Base-by-base conservation (phyloP, 1,140 invertebrate genomes). In the Patella vulgata region DNA sequence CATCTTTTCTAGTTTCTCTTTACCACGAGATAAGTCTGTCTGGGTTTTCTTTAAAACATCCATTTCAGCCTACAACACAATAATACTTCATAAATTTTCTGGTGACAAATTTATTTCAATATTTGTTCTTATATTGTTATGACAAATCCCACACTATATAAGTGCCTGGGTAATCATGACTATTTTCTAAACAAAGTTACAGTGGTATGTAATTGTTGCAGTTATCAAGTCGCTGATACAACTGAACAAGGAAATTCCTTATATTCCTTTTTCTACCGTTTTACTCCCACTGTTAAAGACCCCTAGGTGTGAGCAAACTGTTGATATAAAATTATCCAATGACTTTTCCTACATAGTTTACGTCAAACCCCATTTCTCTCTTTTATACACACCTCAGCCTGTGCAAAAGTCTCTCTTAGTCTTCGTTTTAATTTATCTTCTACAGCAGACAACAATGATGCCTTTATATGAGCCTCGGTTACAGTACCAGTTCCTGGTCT, bases 401-500 rank as follows among this genome's bases (percentile, higher is more conserved):
- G 93, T 64, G 91, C 92, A 70, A 93, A 92, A 75, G 93, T 91
- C 79, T 99, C 96, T 64, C 92, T 90, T 44, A 98, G 87, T 61
- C 91, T 88, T 58, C 93, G 87, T 71, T 91, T 89, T 53, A 99
- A 80, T 86, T 97, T 97, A 80, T 99, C 96, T 85, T 97, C 94
- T 0, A 98, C 93, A 19, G 96, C 97, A 50, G 94, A 95, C 2
- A 98, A 82, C 11, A 99, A 85, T 27, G 96, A 98, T 43, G 92
- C 93, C 77, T 93, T 90, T 48, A 99, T 94, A 79, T 98, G 95
- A 79, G 97, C 95, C 77, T 97, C 94, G 43, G 94, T 93, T 44
- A 98, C 75, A 12, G 79, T 81, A 31, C 59, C 73, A 19, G 68
- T 77, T 5, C 63, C 57, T 28, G 71, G 65, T n/a, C 63, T 59